phyloP scores from a whole-genome alignment of 2,113 vertebrate genomes.

The Albula goreensis region DNA sequence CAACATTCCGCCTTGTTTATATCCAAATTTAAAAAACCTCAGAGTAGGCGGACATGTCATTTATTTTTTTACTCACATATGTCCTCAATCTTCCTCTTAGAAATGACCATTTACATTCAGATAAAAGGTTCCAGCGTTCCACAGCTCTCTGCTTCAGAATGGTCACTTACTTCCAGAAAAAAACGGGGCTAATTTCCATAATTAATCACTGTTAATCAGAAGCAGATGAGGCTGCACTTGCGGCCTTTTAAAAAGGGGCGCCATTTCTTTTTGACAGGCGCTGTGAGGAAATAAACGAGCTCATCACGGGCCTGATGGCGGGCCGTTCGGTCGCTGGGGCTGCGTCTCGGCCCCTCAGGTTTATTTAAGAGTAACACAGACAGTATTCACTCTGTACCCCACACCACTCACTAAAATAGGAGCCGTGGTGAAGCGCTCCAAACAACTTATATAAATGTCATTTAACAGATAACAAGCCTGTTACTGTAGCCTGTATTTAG shows the following conservation, averaged over 20 bases:
- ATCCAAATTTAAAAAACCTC: too few species aligned
- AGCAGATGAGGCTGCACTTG: neutral
- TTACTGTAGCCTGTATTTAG: neutral
- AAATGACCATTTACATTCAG: too few species aligned
- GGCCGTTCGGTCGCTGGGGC: neutral
- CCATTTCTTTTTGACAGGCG: too few species aligned
- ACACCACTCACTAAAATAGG: neutral
- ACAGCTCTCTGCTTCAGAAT: neutral
- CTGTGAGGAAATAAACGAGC: neutral
- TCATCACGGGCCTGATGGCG: neutral
- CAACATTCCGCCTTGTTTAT: too few species aligned
- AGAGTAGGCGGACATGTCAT: too few species aligned
- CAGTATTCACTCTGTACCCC: neutral
- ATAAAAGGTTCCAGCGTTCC: neutral
- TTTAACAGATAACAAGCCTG: neutral
- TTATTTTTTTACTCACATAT: too few species aligned
- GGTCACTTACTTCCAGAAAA: neutral
- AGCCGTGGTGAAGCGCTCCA: neutral
- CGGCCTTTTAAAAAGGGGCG: neutral
- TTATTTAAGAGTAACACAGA: neutral
- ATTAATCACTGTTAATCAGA: neutral
- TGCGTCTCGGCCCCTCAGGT: neutral
- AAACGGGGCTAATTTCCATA: too few species aligned
- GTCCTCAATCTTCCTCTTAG: too few species aligned
- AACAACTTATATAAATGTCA: neutral